Evolutionary conservation across 2,797 vertebrate species (phyloP), one percentile per base, ranked within the genome.

Genomic region (Halcyon leucocephala): DNA sequence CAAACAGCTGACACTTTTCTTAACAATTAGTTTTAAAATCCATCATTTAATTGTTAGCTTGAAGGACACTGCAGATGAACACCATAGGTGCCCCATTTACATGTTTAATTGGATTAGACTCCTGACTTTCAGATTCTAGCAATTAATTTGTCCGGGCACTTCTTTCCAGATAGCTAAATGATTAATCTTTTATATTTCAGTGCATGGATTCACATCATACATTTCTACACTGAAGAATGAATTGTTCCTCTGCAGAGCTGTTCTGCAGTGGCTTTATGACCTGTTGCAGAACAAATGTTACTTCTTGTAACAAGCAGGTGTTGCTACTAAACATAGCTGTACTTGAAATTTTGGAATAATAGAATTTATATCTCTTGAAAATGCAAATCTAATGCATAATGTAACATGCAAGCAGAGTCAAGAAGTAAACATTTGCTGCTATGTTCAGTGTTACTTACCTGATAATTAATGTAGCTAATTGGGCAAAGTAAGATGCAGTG

Each of bases 41-140:
- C 84, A 95, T 97, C 93, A 97, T 96, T 97, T 97, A 95, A 97
- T 98, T 97, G 97, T 97, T 95, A 97, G 76, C 88, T 94, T 89
- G 95, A 97, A 97, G 96, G 92, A 97, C 94, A 95, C 42, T 90
- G 81, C 81, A 97, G 97, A 97, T 82, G 94, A 97, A 91, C 62
- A 92, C 16, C 29, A 91, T 89, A 82, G 77, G 71, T 90, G 64
- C 84, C 44, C 58, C 62, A 97, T 98, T 97, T 97, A 95, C 96
- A 96, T 97, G 86, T 96, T 97, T 98, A 98, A 98, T 97, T 67
- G 31, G 61, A 97, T 98, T 96, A 96, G 89, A 94, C 76, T 88
- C 76, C 91, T 96, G 94, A 92, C 92, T 98, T 98, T 98, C 95
- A 97, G 70, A 97, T 97, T 91, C 48, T 82, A 92, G 91, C 87